Conservation (phyloP, 2,888 invertebrate species). For the Pyralis farinalis region DNA sequence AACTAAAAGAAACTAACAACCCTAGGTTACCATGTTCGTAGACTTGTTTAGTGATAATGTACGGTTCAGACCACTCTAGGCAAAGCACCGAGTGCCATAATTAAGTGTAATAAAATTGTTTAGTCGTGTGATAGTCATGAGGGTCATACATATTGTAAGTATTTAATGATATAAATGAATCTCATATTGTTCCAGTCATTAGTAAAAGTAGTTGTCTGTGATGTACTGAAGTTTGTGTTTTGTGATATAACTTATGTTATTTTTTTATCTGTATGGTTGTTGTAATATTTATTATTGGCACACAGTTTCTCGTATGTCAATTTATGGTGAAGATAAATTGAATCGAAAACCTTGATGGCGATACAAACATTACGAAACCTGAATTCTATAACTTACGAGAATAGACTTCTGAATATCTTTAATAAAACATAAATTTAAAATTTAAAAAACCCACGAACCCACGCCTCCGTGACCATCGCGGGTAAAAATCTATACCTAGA, state of each 20-base stretch:
- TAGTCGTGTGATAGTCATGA: conserved; percentile 46
- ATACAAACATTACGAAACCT: too few species aligned
- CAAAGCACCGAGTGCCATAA: conserved; percentile 55
- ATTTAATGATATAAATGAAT: conserved; percentile 43
- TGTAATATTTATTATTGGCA: conserved; percentile 19
- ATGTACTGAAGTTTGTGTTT: conserved; percentile 61
- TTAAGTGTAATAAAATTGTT: conserved; percentile 41
- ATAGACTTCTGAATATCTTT: too few species aligned
- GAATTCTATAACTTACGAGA: too few species aligned
- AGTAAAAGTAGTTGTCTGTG: conserved; percentile 70
- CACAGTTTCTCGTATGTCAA: background rate
- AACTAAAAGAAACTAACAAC: too few species aligned
- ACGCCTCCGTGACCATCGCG: too few species aligned
- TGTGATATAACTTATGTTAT: conserved; percentile 31
- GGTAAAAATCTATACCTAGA: too few species aligned
- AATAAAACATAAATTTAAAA: too few species aligned
- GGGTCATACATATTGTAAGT: conserved; percentile 32
- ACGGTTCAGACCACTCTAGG: background rate
- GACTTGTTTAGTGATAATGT: background rate
- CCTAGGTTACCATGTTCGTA: too few species aligned
- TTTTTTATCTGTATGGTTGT: conserved; percentile 25
- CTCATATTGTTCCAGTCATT: conserved; percentile 58
- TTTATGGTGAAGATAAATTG: too few species aligned
- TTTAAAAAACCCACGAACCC: too few species aligned
- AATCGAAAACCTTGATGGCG: too few species aligned